Percentiles rank a stretch among this genome's conserved stretches.
Conservation (phyloP, 2,113 vertebrate genomes). For the Callocephalon fimbriatum region DNA sequence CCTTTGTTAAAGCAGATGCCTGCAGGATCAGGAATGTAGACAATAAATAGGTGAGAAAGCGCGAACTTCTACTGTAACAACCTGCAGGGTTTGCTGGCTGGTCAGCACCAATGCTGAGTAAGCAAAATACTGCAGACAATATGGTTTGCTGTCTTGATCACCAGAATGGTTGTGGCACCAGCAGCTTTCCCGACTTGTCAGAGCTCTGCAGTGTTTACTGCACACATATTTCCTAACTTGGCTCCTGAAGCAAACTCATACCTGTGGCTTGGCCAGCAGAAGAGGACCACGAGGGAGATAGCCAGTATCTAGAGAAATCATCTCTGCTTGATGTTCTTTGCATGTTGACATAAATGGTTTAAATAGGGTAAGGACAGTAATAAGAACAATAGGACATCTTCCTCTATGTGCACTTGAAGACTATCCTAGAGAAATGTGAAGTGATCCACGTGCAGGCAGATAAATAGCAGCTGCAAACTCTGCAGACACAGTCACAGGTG, state of each 20-base stretch:
- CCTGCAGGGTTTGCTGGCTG: neutral
- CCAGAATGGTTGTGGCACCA: neutral
- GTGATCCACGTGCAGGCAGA: neutral
- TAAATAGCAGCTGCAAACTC: neutral
- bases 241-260: neutral
- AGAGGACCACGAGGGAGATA: neutral
- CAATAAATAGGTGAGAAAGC: neutral
- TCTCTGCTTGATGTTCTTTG: neutral
- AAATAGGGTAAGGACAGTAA: accelerated
- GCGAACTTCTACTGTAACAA: neutral
- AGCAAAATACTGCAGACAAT: neutral
- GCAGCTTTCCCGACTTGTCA: neutral
- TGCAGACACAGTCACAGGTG: neutral
- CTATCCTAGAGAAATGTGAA: accelerated
- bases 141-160: neutral
- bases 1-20: neutral
- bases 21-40: neutral
- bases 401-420: neutral
- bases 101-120: neutral
- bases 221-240: neutral
- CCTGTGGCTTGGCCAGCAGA: neutral
- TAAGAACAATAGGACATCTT: neutral
- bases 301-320: neutral
- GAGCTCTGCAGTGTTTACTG: neutral
- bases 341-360: accelerated